Conservation (phyloP, 2,888 invertebrate species). For the Parnassius orleans region DNA sequence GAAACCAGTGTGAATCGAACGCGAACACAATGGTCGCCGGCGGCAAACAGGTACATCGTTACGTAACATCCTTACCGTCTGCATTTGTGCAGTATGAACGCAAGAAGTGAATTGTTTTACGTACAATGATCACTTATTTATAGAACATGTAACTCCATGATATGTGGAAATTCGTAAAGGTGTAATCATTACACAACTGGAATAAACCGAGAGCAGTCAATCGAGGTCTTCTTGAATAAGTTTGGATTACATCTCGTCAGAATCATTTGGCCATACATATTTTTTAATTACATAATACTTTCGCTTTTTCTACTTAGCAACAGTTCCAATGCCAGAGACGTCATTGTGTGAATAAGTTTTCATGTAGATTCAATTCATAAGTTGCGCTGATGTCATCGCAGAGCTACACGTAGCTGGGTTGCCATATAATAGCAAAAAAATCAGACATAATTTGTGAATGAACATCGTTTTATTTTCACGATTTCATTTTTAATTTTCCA, state of each 20-base stretch:
- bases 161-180: no score
- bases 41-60: conserved; percentile 73
- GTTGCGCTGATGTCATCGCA: conserved; percentile 72
- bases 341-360: conserved; percentile 52
- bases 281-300: conserved; percentile 26
- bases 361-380: conserved; percentile 72
- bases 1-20: conserved; percentile 54
- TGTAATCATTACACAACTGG: no score
- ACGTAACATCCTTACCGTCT: conserved; percentile 33
- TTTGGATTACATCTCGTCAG: background rate
- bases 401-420: conserved; percentile 24
- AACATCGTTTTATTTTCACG: no score
- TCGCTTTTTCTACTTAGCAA: conserved; percentile 35
- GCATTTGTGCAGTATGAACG: no score
- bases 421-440: conserved; percentile 25
- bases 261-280: background rate
- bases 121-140: no score
- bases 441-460: background rate
- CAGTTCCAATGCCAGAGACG: conserved; percentile 37
- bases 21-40: conserved; percentile 74
- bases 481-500: no score
- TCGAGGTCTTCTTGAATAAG: no score
- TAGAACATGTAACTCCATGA: no score
- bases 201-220: no score
- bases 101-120: no score